These are phyloP conservation scores for Psittacus erithacus DNA, from an alignment of 2,113 vertebrate genomes.

Conservation along the genomic window DNA sequence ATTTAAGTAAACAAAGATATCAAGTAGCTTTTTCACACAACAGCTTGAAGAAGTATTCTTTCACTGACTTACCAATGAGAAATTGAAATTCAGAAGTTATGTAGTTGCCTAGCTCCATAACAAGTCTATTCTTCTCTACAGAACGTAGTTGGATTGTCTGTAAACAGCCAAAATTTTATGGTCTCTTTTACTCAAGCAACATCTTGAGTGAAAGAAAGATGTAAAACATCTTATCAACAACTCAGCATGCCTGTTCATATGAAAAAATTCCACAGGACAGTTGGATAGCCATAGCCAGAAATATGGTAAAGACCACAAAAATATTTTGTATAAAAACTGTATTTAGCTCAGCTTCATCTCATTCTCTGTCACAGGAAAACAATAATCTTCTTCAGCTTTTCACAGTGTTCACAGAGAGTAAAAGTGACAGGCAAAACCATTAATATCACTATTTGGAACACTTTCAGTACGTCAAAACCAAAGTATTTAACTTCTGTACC, in stretches of 20 bases:
- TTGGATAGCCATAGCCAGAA: background rate
- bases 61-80: background rate
- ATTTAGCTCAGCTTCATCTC: background rate
- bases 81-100: background rate
- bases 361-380: background rate
- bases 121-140: background rate
- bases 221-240: background rate
- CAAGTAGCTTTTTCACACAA: background rate
- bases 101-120: background rate
- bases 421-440: background rate
- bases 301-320: background rate
- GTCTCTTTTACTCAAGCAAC: background rate
- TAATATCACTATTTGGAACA: background rate
- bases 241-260: background rate
- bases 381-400: background rate
- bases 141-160: background rate
- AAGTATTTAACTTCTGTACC: background rate
- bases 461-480: background rate
- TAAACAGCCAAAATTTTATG: background rate
- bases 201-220: too few species aligned
- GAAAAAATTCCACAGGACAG: background rate
- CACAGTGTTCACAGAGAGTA: background rate
- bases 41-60: background rate
- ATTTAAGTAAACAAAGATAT: background rate
- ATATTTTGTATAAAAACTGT: background rate